phyloP scores from a whole-genome alignment of 2,113 vertebrate genomes.

The Brachyhypopomus occidentalis region DNA sequence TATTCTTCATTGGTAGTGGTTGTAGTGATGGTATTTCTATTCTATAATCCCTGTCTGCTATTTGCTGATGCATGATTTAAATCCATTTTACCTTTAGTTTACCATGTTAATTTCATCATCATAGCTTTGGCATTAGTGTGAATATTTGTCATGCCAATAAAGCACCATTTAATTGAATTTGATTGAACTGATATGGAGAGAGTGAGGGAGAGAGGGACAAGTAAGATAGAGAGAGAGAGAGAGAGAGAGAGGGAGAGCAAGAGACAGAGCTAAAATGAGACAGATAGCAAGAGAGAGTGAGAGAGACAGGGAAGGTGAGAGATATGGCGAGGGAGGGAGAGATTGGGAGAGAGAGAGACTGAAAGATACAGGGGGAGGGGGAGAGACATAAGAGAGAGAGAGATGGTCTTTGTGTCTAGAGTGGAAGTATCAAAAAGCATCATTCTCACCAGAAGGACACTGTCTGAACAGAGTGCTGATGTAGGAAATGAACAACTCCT shows the following conservation, averaged over 20 bases:
- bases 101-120: no score
- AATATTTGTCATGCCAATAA: background rate
- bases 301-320: background rate
- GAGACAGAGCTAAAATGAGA: background rate
- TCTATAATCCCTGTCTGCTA: no score
- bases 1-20: no score
- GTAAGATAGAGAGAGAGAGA: no score
- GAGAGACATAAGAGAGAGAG: background rate
- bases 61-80: no score
- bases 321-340: background rate
- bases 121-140: no score
- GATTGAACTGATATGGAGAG: no score
- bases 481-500: background rate
- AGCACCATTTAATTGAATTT: background rate
- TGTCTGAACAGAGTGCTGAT: background rate
- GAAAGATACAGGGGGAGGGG: background rate
- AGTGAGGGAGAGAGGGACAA: no score
- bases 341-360: background rate
- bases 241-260: background rate
- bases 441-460: conserved; percentile 1
- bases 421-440: background rate
- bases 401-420: background rate
- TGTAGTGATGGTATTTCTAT: no score
- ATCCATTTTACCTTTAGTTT: no score
- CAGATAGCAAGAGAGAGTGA: background rate